Evolutionary conservation across 2,888 invertebrate species (phyloP), one percentile per base, ranked within the genome.

Genomic region (Agriopis marginaria): DNA sequence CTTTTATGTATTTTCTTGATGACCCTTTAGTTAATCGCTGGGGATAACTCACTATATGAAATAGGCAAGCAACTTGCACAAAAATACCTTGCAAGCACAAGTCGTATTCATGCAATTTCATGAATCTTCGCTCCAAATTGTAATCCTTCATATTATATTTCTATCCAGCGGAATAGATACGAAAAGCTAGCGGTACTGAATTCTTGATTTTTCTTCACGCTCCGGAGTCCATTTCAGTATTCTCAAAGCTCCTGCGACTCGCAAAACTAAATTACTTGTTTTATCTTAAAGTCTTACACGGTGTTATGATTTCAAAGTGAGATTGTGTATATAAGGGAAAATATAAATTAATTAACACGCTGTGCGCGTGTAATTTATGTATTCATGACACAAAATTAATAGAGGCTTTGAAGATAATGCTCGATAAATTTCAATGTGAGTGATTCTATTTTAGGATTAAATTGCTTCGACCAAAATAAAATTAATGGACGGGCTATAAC

Each of bases 131-230:
- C 51, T 56, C 4, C 39, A 32, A 59, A 47, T 59, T 47, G 59
- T 59, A 47, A 47, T 59, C 49, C 39, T 40, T 56, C 56, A 11
- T 44, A 56, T 62, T 14, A 63, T 67, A 75, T 72, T 74, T 51
- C 62, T 64, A 64, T 70, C 61, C 45, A 65, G 61, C 40, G 44
- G 62, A 63, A 65, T 53, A 50, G 40, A 42, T 60, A 32, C 51
- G 42, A 60, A 23, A 23, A 12, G 32, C 50, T 50, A 17, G 45
- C 44, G 23, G 42, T 54, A 0, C 51, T 59, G 71, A 70, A 63
- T 69, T 54, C 50, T 63, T 53, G 61, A 71, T 64, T 54, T 49
- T 42, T 63, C 56, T 32, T 47, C 65, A n/a, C 56, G 23, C 59
- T 55, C 49, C 14, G 44, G 44, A 59, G 61, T 51, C 66, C 60